Evolutionary conservation across 2,113 vertebrate genomes (phyloP).

Genomic region (Pelmatolapia mariae): DNA sequence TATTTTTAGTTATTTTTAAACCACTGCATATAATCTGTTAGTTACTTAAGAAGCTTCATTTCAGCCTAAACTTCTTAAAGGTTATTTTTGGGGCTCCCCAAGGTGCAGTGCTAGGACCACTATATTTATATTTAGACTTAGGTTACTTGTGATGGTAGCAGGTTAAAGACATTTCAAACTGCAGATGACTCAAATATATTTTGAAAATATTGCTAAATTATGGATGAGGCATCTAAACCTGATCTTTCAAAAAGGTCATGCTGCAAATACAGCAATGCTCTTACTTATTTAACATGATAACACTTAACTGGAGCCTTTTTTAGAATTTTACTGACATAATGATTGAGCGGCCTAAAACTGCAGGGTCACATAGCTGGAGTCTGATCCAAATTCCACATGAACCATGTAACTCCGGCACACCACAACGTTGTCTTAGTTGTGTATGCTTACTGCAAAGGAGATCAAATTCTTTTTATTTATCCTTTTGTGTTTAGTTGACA

Average conservation of each 20-base stretch:
- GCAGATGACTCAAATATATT: fast-evolving
- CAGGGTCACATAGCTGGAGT: neutral
- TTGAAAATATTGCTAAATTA: neutral
- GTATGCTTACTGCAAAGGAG: neutral
- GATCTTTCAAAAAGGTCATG: neutral
- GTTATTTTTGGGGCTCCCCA: fast-evolving
- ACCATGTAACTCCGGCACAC: fast-evolving
- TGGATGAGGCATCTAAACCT: neutral
- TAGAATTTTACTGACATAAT: fast-evolving
- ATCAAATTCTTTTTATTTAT: neutral
- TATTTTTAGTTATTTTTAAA: neutral
- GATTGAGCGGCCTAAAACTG: fast-evolving
- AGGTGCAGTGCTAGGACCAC: neutral
- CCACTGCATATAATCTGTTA: neutral
- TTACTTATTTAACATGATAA: fast-evolving
- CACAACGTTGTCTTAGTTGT: fast-evolving
- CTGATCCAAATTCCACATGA: neutral
- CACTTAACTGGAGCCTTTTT: fast-evolving
- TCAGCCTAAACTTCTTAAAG: neutral
- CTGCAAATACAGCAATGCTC: fast-evolving
- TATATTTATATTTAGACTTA: neutral
- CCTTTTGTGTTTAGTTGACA: neutral
- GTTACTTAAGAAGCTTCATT: neutral
- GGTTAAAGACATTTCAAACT: neutral
- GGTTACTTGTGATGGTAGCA: neutral